Evolutionary conservation across 2,113 vertebrate species (phyloP), one percentile per base, ranked within the genome.

Genomic region (Misgurnus mizolepis): DNA sequence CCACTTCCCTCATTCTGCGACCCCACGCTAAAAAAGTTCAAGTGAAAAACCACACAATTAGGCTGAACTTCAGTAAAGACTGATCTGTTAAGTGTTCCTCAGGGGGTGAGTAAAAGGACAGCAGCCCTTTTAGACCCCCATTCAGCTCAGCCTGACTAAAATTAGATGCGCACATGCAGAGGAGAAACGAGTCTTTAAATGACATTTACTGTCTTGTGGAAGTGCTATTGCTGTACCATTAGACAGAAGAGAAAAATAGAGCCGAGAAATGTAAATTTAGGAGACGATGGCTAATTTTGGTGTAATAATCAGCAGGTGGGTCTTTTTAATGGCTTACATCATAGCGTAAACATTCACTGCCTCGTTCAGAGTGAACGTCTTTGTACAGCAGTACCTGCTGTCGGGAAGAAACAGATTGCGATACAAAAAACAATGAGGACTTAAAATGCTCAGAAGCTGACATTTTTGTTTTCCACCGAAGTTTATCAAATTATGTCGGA

Each of bases 31-130:
- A 81, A 82, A 79, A 9, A 53, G 70, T 73, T 84, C 76, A 76
- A 84, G 84, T 70, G 41, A 83, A 78, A 81, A 81, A 34, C 78
- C 81, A 75, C 80, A 85, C 80, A 84, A 78, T 84, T 84, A 77
- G 82, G 62, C 61, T 82, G 83, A 83, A 78, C 78, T 84, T 74
- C 53, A 73, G 78, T 60, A 47, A 41, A 71, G 80, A 64, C 56
- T 67, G 74, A 82, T 76, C 74, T 76, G 45, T 76, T 61, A 49
- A 69, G 49, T 65, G 65, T 72, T 40, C 84, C 67, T 67, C 81
- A 56, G 45, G 64, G 80, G 82, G 80, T 50, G 72, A 62, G 53
- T 68, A 72, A 72, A 77, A 82, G 77, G 80, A 82, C 72, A 80
- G 43, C 64, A 43, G 56, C 43, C 12, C 18, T 73, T 74, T 34